Evolutionary conservation across 2,113 vertebrate genomes (phyloP).

Genomic region (Cricetomys ansorgei): DNA sequence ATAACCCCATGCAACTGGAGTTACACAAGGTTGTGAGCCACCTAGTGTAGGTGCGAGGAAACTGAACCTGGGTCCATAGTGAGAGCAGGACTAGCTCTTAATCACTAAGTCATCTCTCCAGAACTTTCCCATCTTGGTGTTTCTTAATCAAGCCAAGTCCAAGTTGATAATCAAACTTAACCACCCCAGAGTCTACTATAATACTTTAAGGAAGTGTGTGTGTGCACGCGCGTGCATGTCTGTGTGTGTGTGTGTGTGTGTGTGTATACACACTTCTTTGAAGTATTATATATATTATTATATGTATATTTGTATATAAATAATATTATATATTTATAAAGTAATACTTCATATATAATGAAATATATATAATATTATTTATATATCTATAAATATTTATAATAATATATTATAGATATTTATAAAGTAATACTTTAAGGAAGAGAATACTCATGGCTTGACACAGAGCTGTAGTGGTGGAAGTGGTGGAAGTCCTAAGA

Average conservation of each 20-base stretch:
- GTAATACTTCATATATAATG: too few species aligned
- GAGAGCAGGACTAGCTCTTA: neutral
- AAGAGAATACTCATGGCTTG: neutral
- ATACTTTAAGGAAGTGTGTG: too few species aligned
- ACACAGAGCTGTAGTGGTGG: neutral
- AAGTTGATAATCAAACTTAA: neutral
- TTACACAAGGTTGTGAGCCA: neutral
- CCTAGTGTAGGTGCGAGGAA: neutral
- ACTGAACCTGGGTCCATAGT: neutral
- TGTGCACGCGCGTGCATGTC: too few species aligned
- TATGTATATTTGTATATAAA: too few species aligned
- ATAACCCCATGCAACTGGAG: neutral
- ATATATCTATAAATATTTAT: too few species aligned
- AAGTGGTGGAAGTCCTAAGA: neutral
- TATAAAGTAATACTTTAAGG: neutral
- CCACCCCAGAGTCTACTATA: neutral
- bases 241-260: too few species aligned
- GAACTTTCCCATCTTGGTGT: neutral
- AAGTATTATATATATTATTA: too few species aligned
- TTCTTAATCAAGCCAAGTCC: neutral
- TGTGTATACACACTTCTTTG: too few species aligned
- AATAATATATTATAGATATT: too few species aligned
- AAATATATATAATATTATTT: too few species aligned
- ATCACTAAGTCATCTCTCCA: neutral
- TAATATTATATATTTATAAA: too few species aligned